phyloP scores from a whole-genome alignment of 2,113 vertebrate species.

The Ifrita kowaldi region DNA sequence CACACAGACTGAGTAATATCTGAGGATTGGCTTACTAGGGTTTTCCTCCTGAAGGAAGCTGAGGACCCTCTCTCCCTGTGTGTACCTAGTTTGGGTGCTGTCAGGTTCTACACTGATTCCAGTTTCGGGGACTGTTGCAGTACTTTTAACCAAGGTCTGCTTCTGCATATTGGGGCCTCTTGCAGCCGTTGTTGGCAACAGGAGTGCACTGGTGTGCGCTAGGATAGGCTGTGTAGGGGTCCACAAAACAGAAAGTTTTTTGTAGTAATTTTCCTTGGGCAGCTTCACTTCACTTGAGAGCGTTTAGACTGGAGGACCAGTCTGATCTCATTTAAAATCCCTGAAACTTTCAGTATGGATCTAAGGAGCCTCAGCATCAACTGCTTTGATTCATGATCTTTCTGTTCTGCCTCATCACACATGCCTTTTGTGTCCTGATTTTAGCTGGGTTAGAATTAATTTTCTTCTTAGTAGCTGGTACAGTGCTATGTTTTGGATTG shows the following conservation, averaged over 20 bases:
- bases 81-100: background rate
- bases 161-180: fast-evolving
- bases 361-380: background rate
- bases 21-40: background rate
- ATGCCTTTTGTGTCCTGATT: background rate
- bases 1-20: background rate
- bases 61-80: background rate
- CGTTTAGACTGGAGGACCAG: background rate
- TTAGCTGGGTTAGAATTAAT: background rate
- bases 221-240: background rate
- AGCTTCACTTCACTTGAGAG: background rate
- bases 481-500: background rate
- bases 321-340: background rate
- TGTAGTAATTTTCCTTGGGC: background rate
- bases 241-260: background rate
- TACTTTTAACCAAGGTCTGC: background rate
- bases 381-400: background rate
- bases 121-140: background rate
- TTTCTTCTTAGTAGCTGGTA: background rate
- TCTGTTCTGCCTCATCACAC: background rate
- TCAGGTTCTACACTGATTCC: background rate
- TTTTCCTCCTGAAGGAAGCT: background rate
- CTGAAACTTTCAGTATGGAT: background rate
- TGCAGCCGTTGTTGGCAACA: background rate
- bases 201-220: background rate